A percentile compares a stretch with the other conserved stretches of the same genome.
Conservation (phyloP, 2,888 invertebrate genomes). For the Cryptophagus acutangulus region DNA sequence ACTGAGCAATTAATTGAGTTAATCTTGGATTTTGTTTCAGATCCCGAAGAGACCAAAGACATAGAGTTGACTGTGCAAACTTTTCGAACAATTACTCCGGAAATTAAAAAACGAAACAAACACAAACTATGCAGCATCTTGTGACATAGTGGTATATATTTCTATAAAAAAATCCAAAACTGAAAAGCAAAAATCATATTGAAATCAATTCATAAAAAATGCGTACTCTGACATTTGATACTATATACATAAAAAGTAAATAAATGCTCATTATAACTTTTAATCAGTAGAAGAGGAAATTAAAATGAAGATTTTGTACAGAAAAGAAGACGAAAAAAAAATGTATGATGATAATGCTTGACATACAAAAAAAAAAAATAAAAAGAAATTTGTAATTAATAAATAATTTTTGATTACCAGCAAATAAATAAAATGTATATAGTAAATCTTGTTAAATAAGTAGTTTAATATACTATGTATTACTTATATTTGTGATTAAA, state of each 20-base stretch:
- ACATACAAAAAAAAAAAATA: background rate
- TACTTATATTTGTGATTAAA: slow-evolving; percentile 8
- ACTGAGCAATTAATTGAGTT: too few relatives aligned
- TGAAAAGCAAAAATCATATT: slow-evolving; percentile 5
- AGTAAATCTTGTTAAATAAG: slow-evolving; percentile 25
- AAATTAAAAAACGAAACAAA: slow-evolving; percentile 40
- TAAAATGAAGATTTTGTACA: too few relatives aligned
- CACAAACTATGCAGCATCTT: slow-evolving; percentile 47
- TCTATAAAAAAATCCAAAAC: background rate
- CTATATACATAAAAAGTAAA: slow-evolving; percentile 3
- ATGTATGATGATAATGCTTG: too few relatives aligned
- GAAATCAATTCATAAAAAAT: background rate
- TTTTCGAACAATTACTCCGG: slow-evolving; percentile 54
- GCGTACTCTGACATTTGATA: slow-evolving; percentile 1
- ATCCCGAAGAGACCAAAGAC: slow-evolving; percentile 75
- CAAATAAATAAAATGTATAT: slow-evolving; percentile 32
- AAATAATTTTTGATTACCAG: background rate
- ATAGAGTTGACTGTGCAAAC: slow-evolving; percentile 86
- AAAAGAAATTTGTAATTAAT: background rate
- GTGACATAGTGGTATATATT: slow-evolving; percentile 40
- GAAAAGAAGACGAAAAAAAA: too few relatives aligned
- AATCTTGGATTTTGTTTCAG: slow-evolving; percentile 45
- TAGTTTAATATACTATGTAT: slow-evolving; percentile 12
- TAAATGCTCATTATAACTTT: slow-evolving; percentile 5
- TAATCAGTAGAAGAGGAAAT: too few relatives aligned